Conservation (phyloP, 2,797 vertebrate genomes). For the Chloroceryle inda region DNA sequence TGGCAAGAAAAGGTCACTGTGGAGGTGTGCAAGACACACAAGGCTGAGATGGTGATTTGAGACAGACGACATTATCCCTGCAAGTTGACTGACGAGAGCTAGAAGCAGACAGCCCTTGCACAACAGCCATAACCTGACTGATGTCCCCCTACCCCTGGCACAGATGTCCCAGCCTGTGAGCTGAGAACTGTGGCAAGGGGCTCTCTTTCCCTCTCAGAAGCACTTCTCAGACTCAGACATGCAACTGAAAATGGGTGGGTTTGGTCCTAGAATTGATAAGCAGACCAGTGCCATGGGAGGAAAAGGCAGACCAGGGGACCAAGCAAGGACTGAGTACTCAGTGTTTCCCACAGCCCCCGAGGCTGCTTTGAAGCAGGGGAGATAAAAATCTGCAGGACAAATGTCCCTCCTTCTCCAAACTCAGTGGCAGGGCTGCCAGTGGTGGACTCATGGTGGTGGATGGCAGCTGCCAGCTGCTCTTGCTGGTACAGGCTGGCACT, state of each 20-base stretch:
- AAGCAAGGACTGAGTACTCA: background rate
- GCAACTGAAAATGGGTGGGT: background rate
- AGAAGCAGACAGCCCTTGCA: background rate
- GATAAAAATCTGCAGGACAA: background rate
- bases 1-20: background rate
- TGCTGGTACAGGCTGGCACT: background rate
- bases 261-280: background rate
- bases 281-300: background rate
- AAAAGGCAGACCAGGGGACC: background rate
- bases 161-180: no score
- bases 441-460: rapidly evolving
- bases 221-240: background rate
- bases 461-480: background rate
- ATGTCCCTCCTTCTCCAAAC: rapidly evolving
- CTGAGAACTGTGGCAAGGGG: rapidly evolving
- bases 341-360: background rate
- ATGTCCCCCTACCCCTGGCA: background rate
- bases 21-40: no score
- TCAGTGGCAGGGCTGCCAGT: background rate
- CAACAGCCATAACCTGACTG: background rate
- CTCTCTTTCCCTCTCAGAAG: background rate
- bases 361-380: background rate
- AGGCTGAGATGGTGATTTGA: background rate
- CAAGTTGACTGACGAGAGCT: no score
- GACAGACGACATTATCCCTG: background rate